phyloP scores from a whole-genome alignment of 1,140 invertebrate genomes.

The Augochlora pura region DNA sequence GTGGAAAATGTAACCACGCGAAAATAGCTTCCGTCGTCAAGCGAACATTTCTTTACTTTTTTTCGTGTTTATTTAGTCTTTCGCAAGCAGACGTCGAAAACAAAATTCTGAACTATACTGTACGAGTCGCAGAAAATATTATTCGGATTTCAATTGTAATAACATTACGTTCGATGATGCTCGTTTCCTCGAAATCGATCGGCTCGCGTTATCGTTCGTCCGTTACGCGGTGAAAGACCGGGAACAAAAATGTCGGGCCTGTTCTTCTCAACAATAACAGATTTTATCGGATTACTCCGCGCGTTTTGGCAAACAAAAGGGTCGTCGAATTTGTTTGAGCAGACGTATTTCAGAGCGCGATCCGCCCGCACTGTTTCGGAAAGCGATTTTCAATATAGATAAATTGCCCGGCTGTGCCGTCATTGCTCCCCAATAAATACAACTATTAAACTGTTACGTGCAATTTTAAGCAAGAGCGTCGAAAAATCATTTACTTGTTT shows the following conservation, averaged over 20 bases:
- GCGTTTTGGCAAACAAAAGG: slow-evolving; percentile 33
- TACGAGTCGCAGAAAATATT: too few species aligned
- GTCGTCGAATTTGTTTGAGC: slow-evolving; percentile 27
- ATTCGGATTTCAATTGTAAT: too few species aligned
- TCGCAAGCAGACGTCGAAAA: too few species aligned
- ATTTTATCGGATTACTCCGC: slow-evolving; percentile 39
- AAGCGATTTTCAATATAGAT: slow-evolving; percentile 30
- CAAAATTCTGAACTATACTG: too few species aligned
- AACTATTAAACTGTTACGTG: slow-evolving; percentile 37
- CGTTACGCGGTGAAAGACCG: not conserved
- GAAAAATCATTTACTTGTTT: slow-evolving; percentile 6
- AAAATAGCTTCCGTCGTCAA: too few species aligned
- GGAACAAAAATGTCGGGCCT: not conserved
- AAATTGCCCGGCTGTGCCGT: slow-evolving; percentile 15
- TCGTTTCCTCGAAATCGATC: too few species aligned
- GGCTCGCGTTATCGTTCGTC: not conserved
- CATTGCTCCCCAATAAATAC: slow-evolving; percentile 21
- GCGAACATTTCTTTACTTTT: too few species aligned
- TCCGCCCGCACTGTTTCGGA: slow-evolving; percentile 17
- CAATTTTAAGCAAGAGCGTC: not conserved
- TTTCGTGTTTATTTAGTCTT: too few species aligned
- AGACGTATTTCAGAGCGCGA: slow-evolving; percentile 12
- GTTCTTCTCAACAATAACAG: slow-evolving; percentile 27
- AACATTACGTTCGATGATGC: too few species aligned
- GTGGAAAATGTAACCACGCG: not conserved